phyloP scores from a whole-genome alignment of 2,113 vertebrate species.

The Galeopterus variegatus region DNA sequence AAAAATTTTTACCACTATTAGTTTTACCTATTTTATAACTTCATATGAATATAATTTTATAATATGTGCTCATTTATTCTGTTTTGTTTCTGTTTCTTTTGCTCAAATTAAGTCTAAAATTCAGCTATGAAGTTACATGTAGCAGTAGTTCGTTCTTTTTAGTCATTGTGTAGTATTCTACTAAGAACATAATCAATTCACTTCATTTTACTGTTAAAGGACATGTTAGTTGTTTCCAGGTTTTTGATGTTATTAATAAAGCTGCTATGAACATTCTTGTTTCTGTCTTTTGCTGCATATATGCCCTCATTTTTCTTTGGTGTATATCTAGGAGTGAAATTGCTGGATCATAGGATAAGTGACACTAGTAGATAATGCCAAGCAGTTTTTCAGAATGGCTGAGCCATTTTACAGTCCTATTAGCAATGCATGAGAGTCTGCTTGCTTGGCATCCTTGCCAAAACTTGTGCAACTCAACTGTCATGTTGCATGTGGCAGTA shows the following conservation, averaged over 20 bases:
- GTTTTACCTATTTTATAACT: background rate
- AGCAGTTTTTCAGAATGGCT: background rate
- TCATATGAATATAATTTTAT: background rate
- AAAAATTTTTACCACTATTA: slow-evolving; percentile 1
- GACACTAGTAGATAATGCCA: background rate
- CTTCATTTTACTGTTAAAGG: background rate
- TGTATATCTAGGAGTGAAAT: background rate
- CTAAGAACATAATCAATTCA: background rate
- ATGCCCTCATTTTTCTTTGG: background rate
- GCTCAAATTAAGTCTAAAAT: background rate
- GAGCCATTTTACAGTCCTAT: background rate
- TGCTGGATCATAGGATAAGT: background rate
- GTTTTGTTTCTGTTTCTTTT: background rate
- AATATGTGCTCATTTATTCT: background rate
- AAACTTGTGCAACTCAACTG: background rate
- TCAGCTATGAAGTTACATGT: background rate
- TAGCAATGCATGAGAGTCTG: background rate
- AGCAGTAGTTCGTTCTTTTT: background rate
- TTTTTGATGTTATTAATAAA: background rate
- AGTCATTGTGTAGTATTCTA: background rate
- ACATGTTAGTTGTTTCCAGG: background rate
- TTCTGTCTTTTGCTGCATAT: background rate
- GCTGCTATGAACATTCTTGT: background rate
- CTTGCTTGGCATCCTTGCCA: background rate
- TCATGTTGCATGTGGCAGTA: background rate